Percentiles rank a stretch among this genome's conserved stretches.
Conservation (phyloP, 35 echinoderm and acorn worm genomes). For the Apostichopus parvimensis region DNA sequence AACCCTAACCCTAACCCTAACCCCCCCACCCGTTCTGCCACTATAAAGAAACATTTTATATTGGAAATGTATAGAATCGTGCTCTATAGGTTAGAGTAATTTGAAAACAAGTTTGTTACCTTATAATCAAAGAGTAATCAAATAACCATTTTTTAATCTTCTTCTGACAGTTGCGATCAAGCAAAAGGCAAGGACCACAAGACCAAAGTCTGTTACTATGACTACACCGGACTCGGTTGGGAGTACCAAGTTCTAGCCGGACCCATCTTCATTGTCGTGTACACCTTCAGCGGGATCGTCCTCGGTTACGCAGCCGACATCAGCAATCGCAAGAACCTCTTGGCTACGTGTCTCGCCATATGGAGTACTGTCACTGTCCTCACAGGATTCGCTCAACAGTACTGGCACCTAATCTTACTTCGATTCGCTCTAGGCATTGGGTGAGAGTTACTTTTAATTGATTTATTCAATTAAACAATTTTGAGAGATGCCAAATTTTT, state of each 20-base stretch:
- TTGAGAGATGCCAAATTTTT: no score
- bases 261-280: slow-evolving; percentile 79
- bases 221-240: slow-evolving; percentile 70
- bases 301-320: slow-evolving; percentile 78
- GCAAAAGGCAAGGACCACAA: slow-evolving; percentile 36
- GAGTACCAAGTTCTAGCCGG: slow-evolving; percentile 86
- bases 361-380: slow-evolving; percentile 80
- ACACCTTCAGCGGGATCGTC: slow-evolving; percentile 76
- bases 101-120: no score
- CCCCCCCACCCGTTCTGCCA: no score
- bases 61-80: no score
- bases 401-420: slow-evolving; percentile 83
- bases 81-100: no score
- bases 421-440: slow-evolving; percentile 74
- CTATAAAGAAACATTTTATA: no score
- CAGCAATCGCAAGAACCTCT: slow-evolving; percentile 79
- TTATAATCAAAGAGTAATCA: no score
- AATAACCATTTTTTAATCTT: background rate
- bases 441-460: slow-evolving; percentile 52
- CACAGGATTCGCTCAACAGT: slow-evolving; percentile 82
- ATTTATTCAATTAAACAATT: background rate
- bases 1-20: no score
- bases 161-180: slow-evolving; percentile 32
- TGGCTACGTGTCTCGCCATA: slow-evolving; percentile 67
- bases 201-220: slow-evolving; percentile 67